These are phyloP conservation scores for Mus spicilegus DNA, from an alignment of 2,113 vertebrate species.

Conservation along the genomic window DNA sequence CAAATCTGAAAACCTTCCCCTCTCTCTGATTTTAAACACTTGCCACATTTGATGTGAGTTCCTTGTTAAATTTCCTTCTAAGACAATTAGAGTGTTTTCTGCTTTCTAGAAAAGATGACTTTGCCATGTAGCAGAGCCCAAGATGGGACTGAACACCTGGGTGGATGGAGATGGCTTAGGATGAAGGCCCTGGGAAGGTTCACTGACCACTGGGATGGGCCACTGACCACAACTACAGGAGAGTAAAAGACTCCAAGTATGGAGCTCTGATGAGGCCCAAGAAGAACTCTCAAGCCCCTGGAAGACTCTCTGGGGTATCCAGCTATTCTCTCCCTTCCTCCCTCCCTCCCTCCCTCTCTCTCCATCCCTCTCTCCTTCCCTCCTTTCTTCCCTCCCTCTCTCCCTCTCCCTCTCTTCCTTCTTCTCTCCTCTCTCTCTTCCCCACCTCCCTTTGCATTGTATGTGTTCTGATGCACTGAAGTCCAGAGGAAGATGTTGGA, in stretches of 20 bases:
- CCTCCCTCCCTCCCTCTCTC: too few species aligned
- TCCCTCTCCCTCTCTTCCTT: accelerated
- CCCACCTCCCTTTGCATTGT: background rate
- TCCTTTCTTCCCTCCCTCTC: background rate
- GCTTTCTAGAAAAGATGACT: background rate
- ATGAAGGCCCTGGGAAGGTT: background rate
- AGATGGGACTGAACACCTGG: background rate
- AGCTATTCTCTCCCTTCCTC: too few species aligned
- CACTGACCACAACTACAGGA: background rate
- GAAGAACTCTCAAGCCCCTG: background rate
- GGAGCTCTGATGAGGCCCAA: background rate
- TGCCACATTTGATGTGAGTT: background rate
- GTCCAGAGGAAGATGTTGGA: background rate
- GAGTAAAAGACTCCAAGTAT: too few species aligned
- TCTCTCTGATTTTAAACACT: background rate
- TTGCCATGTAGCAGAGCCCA: background rate
- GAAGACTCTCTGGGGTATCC: background rate
- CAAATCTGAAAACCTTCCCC: background rate
- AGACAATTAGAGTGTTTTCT: background rate
- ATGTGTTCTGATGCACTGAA: background rate
- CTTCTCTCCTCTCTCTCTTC: too few species aligned
- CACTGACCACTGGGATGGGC: background rate
- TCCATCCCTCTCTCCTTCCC: accelerated
- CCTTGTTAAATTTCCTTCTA: background rate
- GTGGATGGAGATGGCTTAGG: background rate